Evolutionary conservation across 2,113 vertebrate species (phyloP).

Genomic region (Proteles cristata): DNA sequence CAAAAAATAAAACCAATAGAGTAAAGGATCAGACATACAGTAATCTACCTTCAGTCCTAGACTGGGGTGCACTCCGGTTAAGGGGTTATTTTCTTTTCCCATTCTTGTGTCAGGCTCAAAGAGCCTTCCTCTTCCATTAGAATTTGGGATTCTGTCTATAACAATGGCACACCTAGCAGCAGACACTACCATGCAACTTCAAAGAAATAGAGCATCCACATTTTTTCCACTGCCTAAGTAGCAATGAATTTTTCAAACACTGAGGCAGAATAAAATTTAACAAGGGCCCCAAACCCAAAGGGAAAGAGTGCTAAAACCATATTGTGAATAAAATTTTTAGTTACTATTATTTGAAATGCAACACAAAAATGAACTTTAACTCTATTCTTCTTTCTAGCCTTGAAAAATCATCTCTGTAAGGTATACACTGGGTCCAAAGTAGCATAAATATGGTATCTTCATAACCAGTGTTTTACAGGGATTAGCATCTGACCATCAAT

Average conservation of each 20-base stretch:
- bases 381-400: background rate
- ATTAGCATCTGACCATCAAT: no score
- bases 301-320: background rate
- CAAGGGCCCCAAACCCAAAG: background rate
- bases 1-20: background rate
- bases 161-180: background rate
- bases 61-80: background rate
- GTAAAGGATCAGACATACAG: background rate
- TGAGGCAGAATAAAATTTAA: background rate
- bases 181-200: background rate
- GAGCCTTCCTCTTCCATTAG: background rate
- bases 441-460: background rate
- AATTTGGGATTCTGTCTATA: background rate
- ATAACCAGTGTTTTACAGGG: background rate
- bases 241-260: background rate
- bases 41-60: background rate
- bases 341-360: constrained; percentile 24
- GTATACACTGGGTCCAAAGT: background rate
- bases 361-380: constrained; percentile 13
- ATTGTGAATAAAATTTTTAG: background rate
- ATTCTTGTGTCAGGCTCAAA: background rate
- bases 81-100: background rate
- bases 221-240: background rate
- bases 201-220: background rate
- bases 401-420: background rate